Evolutionary conservation across 1,140 invertebrate genomes (phyloP), one percentile per base, ranked within the genome.

Genomic region (Heterodera schachtii): DNA sequence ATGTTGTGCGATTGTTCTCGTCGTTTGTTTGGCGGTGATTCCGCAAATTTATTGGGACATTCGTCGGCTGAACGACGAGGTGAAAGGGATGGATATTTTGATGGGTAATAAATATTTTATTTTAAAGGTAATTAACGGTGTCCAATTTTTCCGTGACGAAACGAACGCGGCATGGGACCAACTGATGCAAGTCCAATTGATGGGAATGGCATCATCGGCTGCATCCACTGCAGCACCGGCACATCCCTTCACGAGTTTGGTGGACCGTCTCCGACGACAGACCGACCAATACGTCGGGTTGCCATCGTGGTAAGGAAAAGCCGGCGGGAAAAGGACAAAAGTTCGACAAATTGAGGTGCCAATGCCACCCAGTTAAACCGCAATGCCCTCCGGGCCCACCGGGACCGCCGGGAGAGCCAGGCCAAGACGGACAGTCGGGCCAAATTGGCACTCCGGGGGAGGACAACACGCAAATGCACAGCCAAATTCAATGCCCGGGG

Each of bases 301-400:
- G 13, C 84, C 84, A 6, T 78, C 82, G 11, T 85, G 71, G 64
- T 86, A 13, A 67, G 9, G 21, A n/a, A 47, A 13, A 66, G n/a
- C n/a, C n/a, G n/a, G n/a, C n/a, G n/a, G n/a, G n/a, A n/a, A n/a
- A n/a, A 46, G 13, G 52, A 9, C 21, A 49, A 31, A 77, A 77
- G 66, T 69, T 60, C 8, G 13, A 11, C 31, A 44, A 64, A 77
- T 57, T 64, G 16, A 60, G 76, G 76, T 78, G 86, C 52, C 87
- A 88, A 69, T 86, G 86, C 73, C 84, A 86, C 57, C 85, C 85
- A 19, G 75, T 71, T 21, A 88, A 88, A 66, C 85, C 86, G n/a
- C 75, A 57, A n/a, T 87, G 79, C 16, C 79, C 79, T 31, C 79
- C 79, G 16, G 79, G 79, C 43, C 79, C 79, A n/a, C 81, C 81